Evolutionary conservation across 2,888 invertebrate species (phyloP), one percentile per base, ranked within the genome.

Genomic region (Callinectes sapidus): DNA sequence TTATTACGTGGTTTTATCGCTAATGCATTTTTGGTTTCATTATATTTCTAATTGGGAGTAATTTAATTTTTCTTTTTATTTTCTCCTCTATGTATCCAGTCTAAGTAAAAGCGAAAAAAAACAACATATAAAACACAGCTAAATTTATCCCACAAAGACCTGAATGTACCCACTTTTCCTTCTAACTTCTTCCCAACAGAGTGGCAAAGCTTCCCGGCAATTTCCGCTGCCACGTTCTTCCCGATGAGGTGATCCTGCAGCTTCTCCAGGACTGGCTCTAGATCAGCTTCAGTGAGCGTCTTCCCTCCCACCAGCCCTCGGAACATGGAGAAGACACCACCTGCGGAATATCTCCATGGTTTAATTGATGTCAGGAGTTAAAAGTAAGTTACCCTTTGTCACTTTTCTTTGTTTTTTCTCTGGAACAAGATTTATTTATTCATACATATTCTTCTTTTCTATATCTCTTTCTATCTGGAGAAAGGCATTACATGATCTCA

Each of bases 161-260:
- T 61, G 18, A 18, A 39, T 42, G 5, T 32, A 87, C 94, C 42
- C 61, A 96, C 96, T 95, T 98, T 98, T 94, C 99, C 99, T 95
- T 98, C 98, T 54, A 99, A 96, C 95, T 98, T 98, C 1, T 97
- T 96, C 23, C 98, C 97, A 0, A 99, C 98, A 0, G 99, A 99
- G 92, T 99, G 98, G 95, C 99, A 99, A 42, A 99, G 96, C 95
- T 99, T 99, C 94, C 97, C 97, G 0, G 99, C 97, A 95, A 99
- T 99, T 95, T 99, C 99, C 0, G 98, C 96, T 18, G 99, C 99
- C 0, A 99, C 99, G 96, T 99, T 99, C 96, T 99, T 99, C 0
- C 97, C 96, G 95, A 99, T 99, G 92, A 99, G 96, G 95, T 99
- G 99, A 96, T 99, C 99, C 94, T 97, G 97, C 96, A 99, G 96